These are phyloP conservation scores for Saccostrea glomerata DNA, from an alignment of 1,140 invertebrate species.

Conservation along the genomic window DNA sequence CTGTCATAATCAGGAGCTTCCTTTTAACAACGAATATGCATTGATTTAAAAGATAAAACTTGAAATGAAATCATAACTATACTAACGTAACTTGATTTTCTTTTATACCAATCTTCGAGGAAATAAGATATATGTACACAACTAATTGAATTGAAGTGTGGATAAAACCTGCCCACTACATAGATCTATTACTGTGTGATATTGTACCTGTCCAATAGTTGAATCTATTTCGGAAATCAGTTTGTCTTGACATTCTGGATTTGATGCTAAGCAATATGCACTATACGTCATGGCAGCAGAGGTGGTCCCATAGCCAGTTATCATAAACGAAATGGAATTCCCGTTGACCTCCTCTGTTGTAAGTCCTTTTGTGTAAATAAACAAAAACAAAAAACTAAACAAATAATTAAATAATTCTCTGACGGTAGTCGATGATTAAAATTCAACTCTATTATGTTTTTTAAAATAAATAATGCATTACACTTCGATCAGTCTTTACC, in stretches of 20 bases:
- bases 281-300: constrained; percentile 37
- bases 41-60: too few species aligned
- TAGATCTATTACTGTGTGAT: too few species aligned
- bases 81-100: not conserved
- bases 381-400: too few species aligned
- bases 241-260: constrained; percentile 53
- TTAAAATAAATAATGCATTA: too few species aligned
- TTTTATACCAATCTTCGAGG: too few species aligned
- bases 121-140: too few species aligned
- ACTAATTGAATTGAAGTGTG: too few species aligned
- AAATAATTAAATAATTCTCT: too few species aligned
- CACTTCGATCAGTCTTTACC: not conserved
- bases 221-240: constrained; percentile 48
- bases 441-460: too few species aligned
- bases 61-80: too few species aligned
- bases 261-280: constrained; percentile 49
- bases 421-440: too few species aligned
- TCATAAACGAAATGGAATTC: constrained; percentile 49
- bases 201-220: constrained; percentile 33
- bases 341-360: constrained; percentile 48
- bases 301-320: constrained; percentile 56
- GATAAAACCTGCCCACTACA: too few species aligned
- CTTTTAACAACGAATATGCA: not conserved
- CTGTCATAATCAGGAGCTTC: not conserved
- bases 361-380: not conserved